Base-by-base conservation (phyloP, 53 echinoderm and acorn worm genomes). In the Arbacia lixula region DNA sequence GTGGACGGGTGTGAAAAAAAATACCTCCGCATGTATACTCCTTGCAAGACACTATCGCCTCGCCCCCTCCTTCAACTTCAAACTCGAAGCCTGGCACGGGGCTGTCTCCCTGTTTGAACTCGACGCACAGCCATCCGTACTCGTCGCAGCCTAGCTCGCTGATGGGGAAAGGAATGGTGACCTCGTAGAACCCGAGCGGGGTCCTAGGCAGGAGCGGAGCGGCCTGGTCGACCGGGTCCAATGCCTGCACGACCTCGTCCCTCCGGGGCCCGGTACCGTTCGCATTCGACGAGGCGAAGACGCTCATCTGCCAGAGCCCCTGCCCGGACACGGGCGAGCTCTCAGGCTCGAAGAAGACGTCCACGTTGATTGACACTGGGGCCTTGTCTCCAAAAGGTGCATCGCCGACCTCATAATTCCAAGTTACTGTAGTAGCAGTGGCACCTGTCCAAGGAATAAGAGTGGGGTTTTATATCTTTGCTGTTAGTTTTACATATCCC, bases 1-100 rank as follows among this genome's bases (percentile, higher is more conserved):
- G n/a, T n/a, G n/a, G n/a, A n/a, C n/a, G n/a, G n/a, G n/a, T n/a
- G n/a, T n/a, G n/a, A n/a, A n/a, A n/a, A n/a, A n/a, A n/a, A n/a
- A 14, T 85, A 93, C 93, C 96, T 95, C 85, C 76, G 66, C 96
- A 95, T 8, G 83, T 68, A 39, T 87, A 84, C 28, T 55, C 30
- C 42, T 93, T 93, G 86, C 96, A 95, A 42, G 89, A 91, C 3
- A 89, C 38, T 24, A 95, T 67, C 25, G 85, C 72, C 31, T 95
- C 93, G 16, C 89, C 89, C 4, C 74, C 83, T 1, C 80, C 92
- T 21, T 85, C 71, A 11, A 83, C 76, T 73, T 87, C 78, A 79
- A 95, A 95, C 17, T 76, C 49, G 53, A 87, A 95, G 29, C 88
- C 64, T 29, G 96, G 96, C 29, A 61, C 38, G 2, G 96, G 85